Evolutionary conservation across 2,797 vertebrate species (phyloP).

Genomic region (Tachyglossus aculeatus): DNA sequence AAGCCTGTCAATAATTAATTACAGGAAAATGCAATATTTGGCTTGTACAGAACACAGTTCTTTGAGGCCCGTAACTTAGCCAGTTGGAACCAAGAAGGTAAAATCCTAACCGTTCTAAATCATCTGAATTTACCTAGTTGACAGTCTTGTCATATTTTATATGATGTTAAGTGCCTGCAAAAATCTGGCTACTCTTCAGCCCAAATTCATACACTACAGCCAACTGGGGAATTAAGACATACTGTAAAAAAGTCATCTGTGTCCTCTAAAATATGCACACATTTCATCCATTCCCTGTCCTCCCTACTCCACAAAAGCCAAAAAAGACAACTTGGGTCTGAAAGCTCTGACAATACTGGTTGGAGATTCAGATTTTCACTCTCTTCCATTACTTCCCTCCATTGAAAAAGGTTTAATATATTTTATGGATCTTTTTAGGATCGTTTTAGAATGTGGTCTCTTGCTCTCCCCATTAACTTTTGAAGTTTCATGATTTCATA

Average conservation of each 20-base stretch:
- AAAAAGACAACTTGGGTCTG: too few species aligned
- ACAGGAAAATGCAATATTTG: not conserved
- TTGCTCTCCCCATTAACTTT: not conserved
- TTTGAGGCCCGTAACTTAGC: not conserved
- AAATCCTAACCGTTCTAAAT: conserved; percentile 16
- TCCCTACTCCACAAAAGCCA: too few species aligned
- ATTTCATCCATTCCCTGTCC: too few species aligned
- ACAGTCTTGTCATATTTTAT: conserved; percentile 16
- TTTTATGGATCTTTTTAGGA: not conserved
- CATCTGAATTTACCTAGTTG: conserved; percentile 18
- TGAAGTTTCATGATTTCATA: not conserved
- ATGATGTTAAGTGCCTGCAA: not conserved
- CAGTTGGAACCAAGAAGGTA: not conserved
- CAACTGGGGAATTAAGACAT: not conserved
- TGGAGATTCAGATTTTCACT: not conserved
- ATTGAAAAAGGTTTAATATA: conserved; percentile 16
- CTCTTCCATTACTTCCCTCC: not conserved
- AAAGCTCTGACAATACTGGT: not conserved
- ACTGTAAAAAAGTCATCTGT: not conserved
- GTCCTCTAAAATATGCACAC: too few species aligned
- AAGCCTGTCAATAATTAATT: not conserved
- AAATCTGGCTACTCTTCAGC: not conserved
- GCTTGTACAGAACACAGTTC: conserved; percentile 1
- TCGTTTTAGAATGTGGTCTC: not conserved
- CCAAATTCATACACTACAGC: not conserved